These are phyloP conservation scores for Labia minor DNA, from an alignment of 2,888 invertebrate species.

Conservation along the genomic window DNA sequence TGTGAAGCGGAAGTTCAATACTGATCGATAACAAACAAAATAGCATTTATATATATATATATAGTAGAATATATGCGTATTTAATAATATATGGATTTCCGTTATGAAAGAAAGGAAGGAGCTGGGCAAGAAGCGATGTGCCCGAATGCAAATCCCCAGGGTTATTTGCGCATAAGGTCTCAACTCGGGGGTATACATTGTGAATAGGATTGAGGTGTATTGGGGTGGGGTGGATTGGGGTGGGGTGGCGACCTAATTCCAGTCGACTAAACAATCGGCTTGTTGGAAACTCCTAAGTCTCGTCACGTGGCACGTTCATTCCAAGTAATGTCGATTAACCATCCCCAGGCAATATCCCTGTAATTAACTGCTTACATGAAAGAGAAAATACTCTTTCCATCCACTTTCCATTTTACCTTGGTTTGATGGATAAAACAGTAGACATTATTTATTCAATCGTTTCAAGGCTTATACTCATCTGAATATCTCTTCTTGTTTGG, in stretches of 20 bases:
- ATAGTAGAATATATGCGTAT: slow-evolving; percentile 2
- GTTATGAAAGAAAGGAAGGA: background rate
- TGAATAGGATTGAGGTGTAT: background rate
- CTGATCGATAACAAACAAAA: too few species aligned
- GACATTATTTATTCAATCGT: too few species aligned
- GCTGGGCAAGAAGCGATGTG: background rate
- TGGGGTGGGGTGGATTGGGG: background rate
- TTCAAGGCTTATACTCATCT: too few species aligned
- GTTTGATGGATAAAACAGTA: too few species aligned
- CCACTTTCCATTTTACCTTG: too few species aligned
- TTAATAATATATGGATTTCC: slow-evolving; percentile 13
- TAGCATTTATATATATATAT: background rate
- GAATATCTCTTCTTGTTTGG: too few species aligned
- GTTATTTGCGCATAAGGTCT: slow-evolving; percentile 2
- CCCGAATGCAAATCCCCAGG: slow-evolving; percentile 1
- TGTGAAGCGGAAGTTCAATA: too few species aligned
- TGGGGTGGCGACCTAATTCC: slow-evolving; percentile 1
- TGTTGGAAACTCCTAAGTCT: slow-evolving; percentile 13
- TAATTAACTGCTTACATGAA: slow-evolving; percentile 13
- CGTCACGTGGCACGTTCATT: slow-evolving; percentile 13
- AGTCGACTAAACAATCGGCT: background rate
- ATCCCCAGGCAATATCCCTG: slow-evolving; percentile 13
- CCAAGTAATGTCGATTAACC: background rate
- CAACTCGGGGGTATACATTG: background rate
- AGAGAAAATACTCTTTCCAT: background rate